Conservation (phyloP, 2,797 vertebrate genomes). For the Tauraco hartlaubi region DNA sequence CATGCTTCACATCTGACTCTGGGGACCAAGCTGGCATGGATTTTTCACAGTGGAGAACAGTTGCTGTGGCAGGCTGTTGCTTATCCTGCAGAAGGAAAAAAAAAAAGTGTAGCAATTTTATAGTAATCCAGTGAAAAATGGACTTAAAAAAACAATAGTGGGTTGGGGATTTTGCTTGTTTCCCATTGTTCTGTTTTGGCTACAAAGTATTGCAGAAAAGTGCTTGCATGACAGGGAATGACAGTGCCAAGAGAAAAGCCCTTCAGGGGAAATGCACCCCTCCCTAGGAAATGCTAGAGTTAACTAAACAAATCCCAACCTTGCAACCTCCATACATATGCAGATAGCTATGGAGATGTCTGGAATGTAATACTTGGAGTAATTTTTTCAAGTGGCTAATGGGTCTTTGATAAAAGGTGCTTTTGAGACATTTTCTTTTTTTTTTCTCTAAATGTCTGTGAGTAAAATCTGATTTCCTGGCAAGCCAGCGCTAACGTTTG, state of each 20-base stretch:
- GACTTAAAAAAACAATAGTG: neutral
- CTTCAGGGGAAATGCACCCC: neutral
- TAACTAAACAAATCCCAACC: neutral
- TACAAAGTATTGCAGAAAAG: neutral
- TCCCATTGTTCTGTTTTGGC: neutral
- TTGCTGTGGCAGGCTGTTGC: neutral
- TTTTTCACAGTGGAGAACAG: neutral
- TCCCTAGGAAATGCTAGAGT: neutral
- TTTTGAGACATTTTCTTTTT: neutral
- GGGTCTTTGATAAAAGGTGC: neutral
- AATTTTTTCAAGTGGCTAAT: neutral
- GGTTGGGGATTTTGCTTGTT: conserved; percentile 14
- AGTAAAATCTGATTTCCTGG: neutral
- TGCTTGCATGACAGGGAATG: neutral
- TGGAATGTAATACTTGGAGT: neutral
- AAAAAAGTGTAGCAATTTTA: neutral
- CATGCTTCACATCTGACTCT: neutral
- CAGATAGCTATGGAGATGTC: neutral
- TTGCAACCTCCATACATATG: neutral
- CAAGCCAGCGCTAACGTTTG: rapidly evolving
- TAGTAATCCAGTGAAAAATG: conserved; percentile 8
- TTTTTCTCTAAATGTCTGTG: neutral
- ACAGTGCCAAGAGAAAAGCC: neutral
- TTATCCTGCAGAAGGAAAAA: neutral
- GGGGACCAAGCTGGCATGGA: neutral